Percentiles rank a stretch among this genome's conserved stretches.
Conservation (phyloP, 1,140 invertebrate genomes). For the Leptinotarsa texana region DNA sequence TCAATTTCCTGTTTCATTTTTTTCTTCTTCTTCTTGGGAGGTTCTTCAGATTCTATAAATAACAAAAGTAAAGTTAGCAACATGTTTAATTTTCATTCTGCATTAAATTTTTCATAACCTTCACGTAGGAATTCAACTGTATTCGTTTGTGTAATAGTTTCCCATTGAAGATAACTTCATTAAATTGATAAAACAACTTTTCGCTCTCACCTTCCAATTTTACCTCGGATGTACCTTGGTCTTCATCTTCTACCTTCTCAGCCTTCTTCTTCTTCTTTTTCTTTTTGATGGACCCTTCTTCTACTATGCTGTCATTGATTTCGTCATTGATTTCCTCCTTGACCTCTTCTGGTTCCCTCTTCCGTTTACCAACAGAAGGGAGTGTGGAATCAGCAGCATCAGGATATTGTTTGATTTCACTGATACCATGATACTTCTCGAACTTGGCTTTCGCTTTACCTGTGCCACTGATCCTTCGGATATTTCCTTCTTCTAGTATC, state of each 20-base stretch:
- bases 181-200: neutral
- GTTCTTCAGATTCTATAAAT: constrained; percentile 34
- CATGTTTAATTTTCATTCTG: neutral
- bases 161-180: neutral
- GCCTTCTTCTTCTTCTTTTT: constrained; percentile 55
- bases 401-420: constrained; percentile 69
- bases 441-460: constrained; percentile 85
- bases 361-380: constrained; percentile 56
- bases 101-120: neutral
- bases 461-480: constrained; percentile 82
- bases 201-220: constrained; percentile 11
- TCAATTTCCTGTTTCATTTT: constrained; percentile 39
- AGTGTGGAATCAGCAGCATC: constrained; percentile 65
- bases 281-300: constrained; percentile 28
- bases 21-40: constrained; percentile 43
- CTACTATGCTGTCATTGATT: constrained; percentile 42
- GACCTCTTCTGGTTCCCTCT: constrained; percentile 55
- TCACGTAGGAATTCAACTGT: neutral
- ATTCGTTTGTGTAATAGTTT: neutral
- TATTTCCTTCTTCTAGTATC: constrained; percentile 82
- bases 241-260: constrained; percentile 46
- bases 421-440: constrained; percentile 87
- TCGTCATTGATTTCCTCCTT: constrained; percentile 45
- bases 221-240: constrained; percentile 6
- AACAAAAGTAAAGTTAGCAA: neutral